Evolutionary conservation across 2,113 vertebrate species (phyloP), one percentile per base, ranked within the genome.

Genomic region (Pycnonotus jocosus): DNA sequence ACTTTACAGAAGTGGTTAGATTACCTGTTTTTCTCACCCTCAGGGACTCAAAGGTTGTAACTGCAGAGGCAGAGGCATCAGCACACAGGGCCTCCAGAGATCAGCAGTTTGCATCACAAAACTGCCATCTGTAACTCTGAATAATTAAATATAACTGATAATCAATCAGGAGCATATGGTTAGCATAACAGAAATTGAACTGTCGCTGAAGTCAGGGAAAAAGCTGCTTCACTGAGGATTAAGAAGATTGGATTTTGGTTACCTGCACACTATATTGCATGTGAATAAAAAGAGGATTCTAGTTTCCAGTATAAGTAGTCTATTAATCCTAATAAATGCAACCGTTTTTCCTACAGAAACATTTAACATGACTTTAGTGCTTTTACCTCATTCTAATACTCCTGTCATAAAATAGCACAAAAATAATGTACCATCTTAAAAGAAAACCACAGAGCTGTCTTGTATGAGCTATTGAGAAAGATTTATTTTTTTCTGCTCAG

Each of bases 131-230:
- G 92, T 93, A 96, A 88, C 94, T 92, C 93, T 92, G 80, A 94
- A 93, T 96, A 97, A 97, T 97, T 96, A 95, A 96, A 88, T 95
- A 96, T 86, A 94, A 93, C 94, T 96, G 93, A 94, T 94, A 94
- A 97, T 96, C 96, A 96, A 96, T 96, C 95, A 97, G 90, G 83
- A 94, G 80, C 95, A 97, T 96, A 96, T 94, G 92, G 85, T 96
- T 97, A 96, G 90, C 94, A 96, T 95, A 96, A 96, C 92, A 97
- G 85, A 96, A 97, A 97, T 93, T 96, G 94, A 90, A 96, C 95
- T 95, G 92, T 92, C 23, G 93, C 95, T 96, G 95, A 95, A 96
- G 95, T 96, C 93, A 96, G 95, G 92, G 68, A 95, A 97, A 97
- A 97, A 90, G 64, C 85, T 95, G 86, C 93, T 93, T 97, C 86